These are phyloP conservation scores for Burhinus bistriatus DNA, from an alignment of 2,113 vertebrate genomes.

Conservation along the genomic window DNA sequence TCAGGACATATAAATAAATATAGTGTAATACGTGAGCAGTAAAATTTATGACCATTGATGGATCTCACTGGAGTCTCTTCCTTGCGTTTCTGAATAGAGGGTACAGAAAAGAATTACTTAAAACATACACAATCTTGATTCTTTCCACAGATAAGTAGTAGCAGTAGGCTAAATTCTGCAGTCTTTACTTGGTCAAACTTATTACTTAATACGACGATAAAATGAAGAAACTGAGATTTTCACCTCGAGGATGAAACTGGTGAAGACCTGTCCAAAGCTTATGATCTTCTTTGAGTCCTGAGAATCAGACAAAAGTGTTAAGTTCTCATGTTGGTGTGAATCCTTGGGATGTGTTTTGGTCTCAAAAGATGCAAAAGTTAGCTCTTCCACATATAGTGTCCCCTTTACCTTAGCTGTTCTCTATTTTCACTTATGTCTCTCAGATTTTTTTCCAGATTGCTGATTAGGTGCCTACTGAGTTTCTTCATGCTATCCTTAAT, in stretches of 20 bases:
- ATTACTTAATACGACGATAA: not conserved
- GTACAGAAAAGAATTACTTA: not conserved
- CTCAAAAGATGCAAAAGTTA: not conserved
- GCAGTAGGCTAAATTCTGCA: not conserved
- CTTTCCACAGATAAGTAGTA: not conserved
- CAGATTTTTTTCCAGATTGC: not conserved
- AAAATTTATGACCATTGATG: not conserved
- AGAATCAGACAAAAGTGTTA: not conserved
- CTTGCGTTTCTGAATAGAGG: not conserved
- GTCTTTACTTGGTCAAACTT: not conserved
- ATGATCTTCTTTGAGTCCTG: not conserved
- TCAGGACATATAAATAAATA: conserved; percentile 15
- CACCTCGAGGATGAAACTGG: not conserved
- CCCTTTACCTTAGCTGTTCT: not conserved
- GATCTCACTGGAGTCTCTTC: not conserved
- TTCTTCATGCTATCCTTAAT: not conserved
- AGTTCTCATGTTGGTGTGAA: not conserved
- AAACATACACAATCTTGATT: not conserved
- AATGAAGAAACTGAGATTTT: not conserved
- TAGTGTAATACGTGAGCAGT: not conserved
- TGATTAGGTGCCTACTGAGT: not conserved
- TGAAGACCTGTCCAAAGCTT: not conserved
- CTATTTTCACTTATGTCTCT: not conserved
- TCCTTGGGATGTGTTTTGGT: not conserved
- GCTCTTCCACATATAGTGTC: too few species aligned